phyloP scores from a whole-genome alignment of 2,797 vertebrate species.

The Sebastolobus altivelis region DNA sequence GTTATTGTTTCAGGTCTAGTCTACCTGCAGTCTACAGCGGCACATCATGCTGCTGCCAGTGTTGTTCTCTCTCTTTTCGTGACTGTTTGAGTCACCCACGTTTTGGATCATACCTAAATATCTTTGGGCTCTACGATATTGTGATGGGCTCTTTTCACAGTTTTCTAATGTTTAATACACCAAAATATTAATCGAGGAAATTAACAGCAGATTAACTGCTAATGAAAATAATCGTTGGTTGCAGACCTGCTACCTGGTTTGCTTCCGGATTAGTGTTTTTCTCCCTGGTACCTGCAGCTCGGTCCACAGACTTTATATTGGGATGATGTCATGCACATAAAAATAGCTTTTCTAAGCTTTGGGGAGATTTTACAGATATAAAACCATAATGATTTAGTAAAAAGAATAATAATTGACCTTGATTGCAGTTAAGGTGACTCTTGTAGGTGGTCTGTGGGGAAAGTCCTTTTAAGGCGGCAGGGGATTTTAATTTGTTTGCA shows the following conservation, averaged over 20 bases:
- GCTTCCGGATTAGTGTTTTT: neutral
- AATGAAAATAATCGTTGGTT: neutral
- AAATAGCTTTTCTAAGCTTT: neutral
- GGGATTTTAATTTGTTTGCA: slow-evolving; percentile 6
- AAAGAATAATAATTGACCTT: neutral
- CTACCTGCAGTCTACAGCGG: neutral
- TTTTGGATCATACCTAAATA: slow-evolving; percentile 8
- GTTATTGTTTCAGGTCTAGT: neutral
- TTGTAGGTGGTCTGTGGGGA: neutral
- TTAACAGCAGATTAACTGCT: neutral
- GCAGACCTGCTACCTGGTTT: neutral
- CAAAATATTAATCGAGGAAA: neutral
- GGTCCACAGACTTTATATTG: too few species aligned
- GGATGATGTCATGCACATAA: neutral
- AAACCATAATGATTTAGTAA: neutral
- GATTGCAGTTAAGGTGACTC: neutral
- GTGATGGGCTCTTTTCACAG: too few species aligned
- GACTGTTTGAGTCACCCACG: neutral
- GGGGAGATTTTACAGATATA: neutral
- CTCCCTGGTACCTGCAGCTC: neutral
- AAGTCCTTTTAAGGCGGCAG: neutral
- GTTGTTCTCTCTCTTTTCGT: neutral
- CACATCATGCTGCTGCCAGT: neutral
- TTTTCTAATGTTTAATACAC: neutral
- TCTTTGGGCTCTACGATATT: neutral